Conservation (phyloP, 2,888 invertebrate genomes). For the Hymenopus coronatus region DNA sequence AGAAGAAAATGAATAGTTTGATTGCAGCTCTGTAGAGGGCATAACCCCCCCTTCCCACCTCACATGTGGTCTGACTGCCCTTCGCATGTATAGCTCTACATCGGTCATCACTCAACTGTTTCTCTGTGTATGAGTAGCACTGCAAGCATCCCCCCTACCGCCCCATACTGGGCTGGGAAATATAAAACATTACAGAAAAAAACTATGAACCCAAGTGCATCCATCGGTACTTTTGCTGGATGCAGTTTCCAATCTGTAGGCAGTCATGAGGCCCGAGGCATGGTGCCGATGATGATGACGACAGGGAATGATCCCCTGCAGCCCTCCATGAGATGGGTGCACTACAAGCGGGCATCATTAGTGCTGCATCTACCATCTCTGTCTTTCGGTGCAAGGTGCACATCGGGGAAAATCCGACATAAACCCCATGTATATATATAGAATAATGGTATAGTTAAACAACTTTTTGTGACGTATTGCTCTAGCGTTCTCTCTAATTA, state of each 20-base stretch:
- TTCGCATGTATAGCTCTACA: not conserved
- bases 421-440: not conserved
- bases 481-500: no score
- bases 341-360: not conserved
- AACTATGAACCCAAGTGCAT: not conserved
- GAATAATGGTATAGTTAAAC: no score
- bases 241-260: not conserved
- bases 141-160: not conserved
- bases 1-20: conserved; percentile 3
- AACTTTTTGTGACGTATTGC: no score
- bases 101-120: not conserved
- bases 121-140: not conserved
- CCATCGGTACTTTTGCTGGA: not conserved
- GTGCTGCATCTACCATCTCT: not conserved
- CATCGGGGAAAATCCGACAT: not conserved
- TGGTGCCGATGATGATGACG: not conserved
- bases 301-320: not conserved
- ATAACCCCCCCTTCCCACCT: not conserved
- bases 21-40: not conserved
- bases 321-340: not conserved
- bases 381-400: not conserved
- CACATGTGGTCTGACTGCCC: not conserved
- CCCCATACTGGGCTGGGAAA: not conserved
- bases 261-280: not conserved
- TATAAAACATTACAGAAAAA: not conserved